These are phyloP conservation scores for Eristalis tenax DNA, from an alignment of 2,888 invertebrate species.

Conservation along the genomic window DNA sequence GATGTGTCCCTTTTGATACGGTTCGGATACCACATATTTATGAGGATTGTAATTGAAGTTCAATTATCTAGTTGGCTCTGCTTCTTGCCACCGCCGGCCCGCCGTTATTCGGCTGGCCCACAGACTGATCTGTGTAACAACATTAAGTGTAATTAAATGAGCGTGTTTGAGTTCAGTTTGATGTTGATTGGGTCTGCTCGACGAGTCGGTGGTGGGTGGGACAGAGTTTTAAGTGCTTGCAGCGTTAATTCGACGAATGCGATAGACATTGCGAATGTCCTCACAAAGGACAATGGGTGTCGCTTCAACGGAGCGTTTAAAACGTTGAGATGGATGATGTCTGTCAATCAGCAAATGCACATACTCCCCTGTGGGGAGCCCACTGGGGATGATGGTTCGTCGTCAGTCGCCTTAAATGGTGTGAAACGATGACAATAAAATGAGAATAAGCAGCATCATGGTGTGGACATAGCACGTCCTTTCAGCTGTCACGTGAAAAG, in stretches of 20 bases:
- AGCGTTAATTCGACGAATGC: not conserved
- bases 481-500: too few relatives aligned
- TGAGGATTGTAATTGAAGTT: slow-evolving; percentile 54
- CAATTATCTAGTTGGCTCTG: slow-evolving; percentile 53
- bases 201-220: too few relatives aligned
- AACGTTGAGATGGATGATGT: not conserved
- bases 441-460: not conserved
- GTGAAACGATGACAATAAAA: not conserved
- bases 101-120: not conserved
- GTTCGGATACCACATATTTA: slow-evolving; percentile 20
- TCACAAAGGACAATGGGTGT: not conserved
- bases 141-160: slow-evolving; percentile 1
- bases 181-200: not conserved
- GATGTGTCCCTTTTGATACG: slow-evolving; percentile 38
- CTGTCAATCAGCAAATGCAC: not conserved
- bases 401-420: not conserved
- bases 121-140: not conserved
- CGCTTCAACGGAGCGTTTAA: not conserved
- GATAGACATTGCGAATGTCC: not conserved
- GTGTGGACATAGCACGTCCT: too few relatives aligned
- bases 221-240: not conserved
- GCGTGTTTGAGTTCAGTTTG: not conserved
- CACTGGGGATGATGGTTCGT: not conserved
- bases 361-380: not conserved
- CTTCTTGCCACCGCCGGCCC: not conserved